These are phyloP conservation scores for Mimachlamys varia DNA, from an alignment of 2,888 invertebrate species.

Conservation along the genomic window DNA sequence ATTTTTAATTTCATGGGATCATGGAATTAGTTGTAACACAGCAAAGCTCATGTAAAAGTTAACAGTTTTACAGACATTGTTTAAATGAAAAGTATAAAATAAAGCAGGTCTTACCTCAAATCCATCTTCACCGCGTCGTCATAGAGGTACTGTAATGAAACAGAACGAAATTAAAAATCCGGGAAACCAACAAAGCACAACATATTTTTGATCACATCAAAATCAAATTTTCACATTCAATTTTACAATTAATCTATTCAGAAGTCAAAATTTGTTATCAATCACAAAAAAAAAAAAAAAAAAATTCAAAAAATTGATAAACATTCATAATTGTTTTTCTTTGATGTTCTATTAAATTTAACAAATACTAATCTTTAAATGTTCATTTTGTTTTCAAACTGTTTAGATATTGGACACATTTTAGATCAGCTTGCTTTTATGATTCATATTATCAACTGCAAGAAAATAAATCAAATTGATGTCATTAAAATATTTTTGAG, in stretches of 20 bases:
- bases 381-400: neutral
- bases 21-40: too few relatives aligned
- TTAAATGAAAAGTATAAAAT: neutral
- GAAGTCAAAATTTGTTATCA: too few relatives aligned
- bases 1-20: too few relatives aligned
- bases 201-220: neutral
- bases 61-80: neutral
- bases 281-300: too few relatives aligned
- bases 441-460: too few relatives aligned
- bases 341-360: too few relatives aligned
- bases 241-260: too few relatives aligned
- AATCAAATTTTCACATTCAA: too few relatives aligned
- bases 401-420: neutral
- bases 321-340: neutral
- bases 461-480: too few relatives aligned
- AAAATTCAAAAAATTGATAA: too few relatives aligned
- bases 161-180: neutral
- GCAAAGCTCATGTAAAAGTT: neutral
- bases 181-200: neutral
- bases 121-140: slow-evolving; percentile 50
- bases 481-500: too few relatives aligned
- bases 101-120: slow-evolving; percentile 44
- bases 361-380: neutral
- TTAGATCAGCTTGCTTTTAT: neutral
- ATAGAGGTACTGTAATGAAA: slow-evolving; percentile 50